phyloP scores from a whole-genome alignment of 2,797 vertebrate species.

The Spondyliosoma cantharus region DNA sequence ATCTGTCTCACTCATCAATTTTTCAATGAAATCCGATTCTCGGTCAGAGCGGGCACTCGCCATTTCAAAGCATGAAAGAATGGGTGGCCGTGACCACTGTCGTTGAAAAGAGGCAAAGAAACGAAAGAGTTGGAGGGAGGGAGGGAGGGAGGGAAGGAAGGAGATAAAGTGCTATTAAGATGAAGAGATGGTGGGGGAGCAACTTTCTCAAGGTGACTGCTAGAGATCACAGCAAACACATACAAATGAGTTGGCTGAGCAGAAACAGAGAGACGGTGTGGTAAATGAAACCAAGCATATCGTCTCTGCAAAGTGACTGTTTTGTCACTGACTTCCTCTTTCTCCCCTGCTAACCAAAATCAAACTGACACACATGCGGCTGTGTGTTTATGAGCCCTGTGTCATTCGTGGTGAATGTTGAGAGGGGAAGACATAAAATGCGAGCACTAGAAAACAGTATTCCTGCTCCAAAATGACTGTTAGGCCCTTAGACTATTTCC shows the following conservation, averaged over 20 bases:
- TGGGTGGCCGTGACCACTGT: slow-evolving; percentile 37
- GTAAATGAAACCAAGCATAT: slow-evolving; percentile 38
- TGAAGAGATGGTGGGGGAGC: slow-evolving; percentile 54
- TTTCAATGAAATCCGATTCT: slow-evolving; percentile 66
- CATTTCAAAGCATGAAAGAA: slow-evolving; percentile 30
- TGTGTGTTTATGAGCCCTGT: not conserved
- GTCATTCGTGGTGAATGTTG: slow-evolving; percentile 17
- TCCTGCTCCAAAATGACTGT: slow-evolving; percentile 33
- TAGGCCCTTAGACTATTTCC: slow-evolving; percentile 11
- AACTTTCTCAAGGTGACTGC: slow-evolving; percentile 77
- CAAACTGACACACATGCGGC: slow-evolving; percentile 2
- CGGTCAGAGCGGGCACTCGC: slow-evolving; percentile 35
- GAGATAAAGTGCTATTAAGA: slow-evolving; percentile 75
- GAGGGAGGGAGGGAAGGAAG: not conserved
- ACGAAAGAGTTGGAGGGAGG: not conserved
- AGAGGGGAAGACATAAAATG: slow-evolving; percentile 20
- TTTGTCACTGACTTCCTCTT: slow-evolving; percentile 19
- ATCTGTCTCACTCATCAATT: slow-evolving; percentile 60
- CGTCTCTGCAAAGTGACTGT: slow-evolving; percentile 27
- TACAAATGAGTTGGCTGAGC: slow-evolving; percentile 69
- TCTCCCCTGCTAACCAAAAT: slow-evolving; percentile 21
- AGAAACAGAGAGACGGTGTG: slow-evolving; percentile 34
- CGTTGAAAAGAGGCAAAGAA: slow-evolving; percentile 33
- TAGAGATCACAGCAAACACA: slow-evolving; percentile 61
- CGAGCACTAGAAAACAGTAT: slow-evolving; percentile 7